Evolutionary conservation across 2,113 vertebrate species (phyloP), one percentile per base, ranked within the genome.

Genomic region (Larimichthys crocea): DNA sequence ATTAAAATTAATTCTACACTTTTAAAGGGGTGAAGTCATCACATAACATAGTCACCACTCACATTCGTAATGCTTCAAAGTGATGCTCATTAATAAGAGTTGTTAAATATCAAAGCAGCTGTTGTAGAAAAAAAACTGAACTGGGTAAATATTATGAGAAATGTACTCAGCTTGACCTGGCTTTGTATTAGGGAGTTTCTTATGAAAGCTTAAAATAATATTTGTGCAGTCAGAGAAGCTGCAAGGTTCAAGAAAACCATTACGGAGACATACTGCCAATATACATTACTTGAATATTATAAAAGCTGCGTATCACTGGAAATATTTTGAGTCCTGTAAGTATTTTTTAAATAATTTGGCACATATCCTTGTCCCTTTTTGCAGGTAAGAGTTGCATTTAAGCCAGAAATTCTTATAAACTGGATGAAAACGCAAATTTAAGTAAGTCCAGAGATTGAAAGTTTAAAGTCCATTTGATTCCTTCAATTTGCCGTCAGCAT

Each of bases 101-200:
- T 22, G 64, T 50, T 29, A 19, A 50, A 64, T 19, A 24, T 59
- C 49, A 29, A 29, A 22, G 35, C 46, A 40, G 11, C 11, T 31
- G 12, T 3, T 62, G 67, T 56, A 17, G 3, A 63, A 63, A 40
- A 26, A 40, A 53, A 48, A 5, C 22, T 8, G 24, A 70, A 29
- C 22, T 48, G 16, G 24, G 42, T 76, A 68, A 66, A 73, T 68
- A 68, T 68, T 26, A 14, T 52, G 35, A 53, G 22, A 74, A 61
- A 60, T 62, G 11, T 55, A 46, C 26, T 67, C n/a, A 7, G 52
- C 49, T 65, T n/a, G 42, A 42, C 53, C 20, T 56, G 35, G 57
- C 63, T 35, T 42, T 78, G 56, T 31, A 59, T 59, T 53, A 44
- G n/a, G 14, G n/a, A 57, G 53, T 16, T 6, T 60, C 11, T 66